Evolutionary conservation across 2,113 vertebrate species (phyloP), one percentile per base, ranked within the genome.

Genomic region (Oceanodroma tethys): DNA sequence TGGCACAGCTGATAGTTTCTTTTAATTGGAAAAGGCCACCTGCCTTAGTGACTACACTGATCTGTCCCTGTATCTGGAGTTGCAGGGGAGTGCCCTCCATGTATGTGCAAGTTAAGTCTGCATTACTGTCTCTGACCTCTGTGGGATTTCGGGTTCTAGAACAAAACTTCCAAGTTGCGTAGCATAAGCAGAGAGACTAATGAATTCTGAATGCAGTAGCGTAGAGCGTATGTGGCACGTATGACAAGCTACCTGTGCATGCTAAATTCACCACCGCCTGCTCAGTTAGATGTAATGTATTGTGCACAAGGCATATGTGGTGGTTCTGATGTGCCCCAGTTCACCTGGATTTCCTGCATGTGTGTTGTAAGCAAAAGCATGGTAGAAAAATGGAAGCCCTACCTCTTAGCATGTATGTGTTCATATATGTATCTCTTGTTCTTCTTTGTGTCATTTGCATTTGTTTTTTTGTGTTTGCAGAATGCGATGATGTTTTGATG

Each of bases 271-370:
- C 27, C 38, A 2, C 18, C 50, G 70, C 16, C 26, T 58, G 23
- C 42, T 42, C 43, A 10, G 22, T n/a, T 48, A 18, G 20, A 9
- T 7, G 11, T 47, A n/a, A 4, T 1, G 2, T 16, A 2, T 19
- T 16, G 8, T 58, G 47, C 4, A 1, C 27, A 9, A 48, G 47
- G 25, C 2, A 0, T 9, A 16, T 15, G 22, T 0, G 0, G 8
- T 38, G 16, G 7, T 50, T 78, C 74, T 67, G 15, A 26, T 38
- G 29, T 50, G 22, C 48, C 38, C 26, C 10, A 3, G 5, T 60
- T 93, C 55, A 67, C 25, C 42, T 87, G 65, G 23, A 25, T 79
- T 87, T 91, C n/a, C 25, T 59, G n/a, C 23, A 27, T 4, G 2
- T 4, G 7, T 47, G 6, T 40, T 66, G 20, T 79, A 38, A 87